A percentile compares a stretch with the other conserved stretches of the same genome.
phyloP scores from a whole-genome alignment of 2,113 vertebrate genomes.

The Meleagris gallopavo region DNA sequence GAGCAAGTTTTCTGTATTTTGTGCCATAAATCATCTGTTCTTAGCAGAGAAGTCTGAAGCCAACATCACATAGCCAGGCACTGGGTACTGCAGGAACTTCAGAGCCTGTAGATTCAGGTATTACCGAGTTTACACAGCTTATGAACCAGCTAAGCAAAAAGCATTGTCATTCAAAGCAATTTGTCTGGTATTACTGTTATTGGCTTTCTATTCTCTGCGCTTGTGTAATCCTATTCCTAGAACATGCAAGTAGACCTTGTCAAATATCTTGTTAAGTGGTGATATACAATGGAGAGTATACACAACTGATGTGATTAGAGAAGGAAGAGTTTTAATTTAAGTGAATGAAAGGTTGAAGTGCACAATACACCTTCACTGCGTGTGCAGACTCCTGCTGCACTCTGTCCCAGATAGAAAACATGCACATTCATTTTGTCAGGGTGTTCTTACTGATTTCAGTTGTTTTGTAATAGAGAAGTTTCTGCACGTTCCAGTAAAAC shows the following conservation, averaged over 20 bases:
- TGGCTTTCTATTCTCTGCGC: not conserved
- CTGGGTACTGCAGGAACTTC: not conserved
- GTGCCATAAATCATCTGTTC: not conserved
- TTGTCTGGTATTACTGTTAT: not conserved
- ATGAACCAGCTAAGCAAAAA: not conserved
- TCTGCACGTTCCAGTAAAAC: not conserved
- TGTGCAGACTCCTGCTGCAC: not conserved
- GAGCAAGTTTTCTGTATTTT: not conserved
- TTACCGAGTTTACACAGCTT: not conserved
- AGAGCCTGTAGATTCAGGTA: not conserved
- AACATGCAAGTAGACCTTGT: rapidly evolving
- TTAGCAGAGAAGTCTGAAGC: not conserved
- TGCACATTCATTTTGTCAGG: not conserved
- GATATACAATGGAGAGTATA: not conserved
- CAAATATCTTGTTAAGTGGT: not conserved
- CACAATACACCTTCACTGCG: not conserved
- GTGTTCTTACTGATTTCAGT: not conserved
- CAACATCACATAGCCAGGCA: not conserved
- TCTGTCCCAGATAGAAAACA: not conserved
- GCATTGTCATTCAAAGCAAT: not conserved
- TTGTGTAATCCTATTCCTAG: not conserved
- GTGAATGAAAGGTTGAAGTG: not conserved
- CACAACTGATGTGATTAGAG: not conserved
- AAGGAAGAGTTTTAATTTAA: not conserved
- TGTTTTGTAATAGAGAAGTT: not conserved